A percentile compares a stretch with the other conserved stretches of the same genome.
Conservation (phyloP, 2,888 invertebrate genomes). For the Malthinus seriepunctatus region DNA sequence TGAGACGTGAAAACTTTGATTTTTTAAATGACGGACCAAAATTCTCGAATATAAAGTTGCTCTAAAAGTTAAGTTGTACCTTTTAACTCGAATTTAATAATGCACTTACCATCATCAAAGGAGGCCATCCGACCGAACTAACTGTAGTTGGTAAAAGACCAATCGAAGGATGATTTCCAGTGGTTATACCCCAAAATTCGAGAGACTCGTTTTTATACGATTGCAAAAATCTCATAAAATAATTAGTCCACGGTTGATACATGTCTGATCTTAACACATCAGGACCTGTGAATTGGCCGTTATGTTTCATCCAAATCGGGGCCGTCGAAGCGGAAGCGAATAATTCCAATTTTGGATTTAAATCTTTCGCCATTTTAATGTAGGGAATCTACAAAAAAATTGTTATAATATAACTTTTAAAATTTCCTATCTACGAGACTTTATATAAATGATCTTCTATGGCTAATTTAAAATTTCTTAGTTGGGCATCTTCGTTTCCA, state of each 20-base stretch:
- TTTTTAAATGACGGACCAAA: conserved; percentile 74
- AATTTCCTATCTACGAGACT: conserved; percentile 50
- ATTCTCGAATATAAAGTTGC: conserved; percentile 70
- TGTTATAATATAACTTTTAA: not conserved
- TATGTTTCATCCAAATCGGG: conserved; percentile 60
- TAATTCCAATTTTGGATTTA: conserved; percentile 39
- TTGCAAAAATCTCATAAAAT: conserved; percentile 78
- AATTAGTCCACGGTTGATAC: conserved; percentile 81
- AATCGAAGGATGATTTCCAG: conserved; percentile 84
- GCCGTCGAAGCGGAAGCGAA: conserved; percentile 66
- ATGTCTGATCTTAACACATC: conserved; percentile 48
- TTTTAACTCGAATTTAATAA: not conserved
- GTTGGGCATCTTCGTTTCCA: conserved; percentile 60
- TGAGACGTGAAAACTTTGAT: conserved; percentile 61
- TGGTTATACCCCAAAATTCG: conserved; percentile 81
- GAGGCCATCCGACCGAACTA: conserved; percentile 78
- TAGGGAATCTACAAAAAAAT: conserved; percentile 42
- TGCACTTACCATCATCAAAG: conserved; percentile 49
- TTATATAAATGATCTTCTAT: conserved; percentile 71
- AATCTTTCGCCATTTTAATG: conserved; percentile 39
- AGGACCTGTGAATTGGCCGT: conserved; percentile 36
- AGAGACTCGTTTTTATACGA: conserved; percentile 70
- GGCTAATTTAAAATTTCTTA: conserved; percentile 68
- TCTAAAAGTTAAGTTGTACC: conserved; percentile 49
- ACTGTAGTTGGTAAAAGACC: conserved; percentile 60